Evolutionary conservation across 2,888 invertebrate species (phyloP), one percentile per base, ranked within the genome.

Genomic region (Mesoligia furuncula): DNA sequence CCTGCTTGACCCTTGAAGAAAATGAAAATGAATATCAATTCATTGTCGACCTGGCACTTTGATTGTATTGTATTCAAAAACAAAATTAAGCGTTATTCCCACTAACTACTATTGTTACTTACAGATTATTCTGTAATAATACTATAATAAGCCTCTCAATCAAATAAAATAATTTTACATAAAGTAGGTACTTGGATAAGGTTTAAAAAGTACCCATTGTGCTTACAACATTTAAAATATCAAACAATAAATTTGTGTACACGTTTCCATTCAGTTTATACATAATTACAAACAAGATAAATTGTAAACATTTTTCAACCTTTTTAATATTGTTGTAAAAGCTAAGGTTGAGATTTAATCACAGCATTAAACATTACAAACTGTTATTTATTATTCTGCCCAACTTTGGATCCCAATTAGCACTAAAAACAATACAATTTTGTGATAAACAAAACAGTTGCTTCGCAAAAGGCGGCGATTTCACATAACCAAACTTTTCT

Each of bases 1-100:
- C 97, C 97, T 92, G 93, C 94, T 93, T 94, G 96, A 92, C 93
- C 97, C 97, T 95, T 97, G 90, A 94, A 97, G 97, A 90, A 94
- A 97, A 93, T 85, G 84, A 94, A 94, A 93, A 86, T 87, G 91
- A 93, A 93, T 89, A 71, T 89, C 82, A 88, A 87, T 85, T 80
- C 83, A 86, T 65, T 77, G 72, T 71, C 73, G 54, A 77, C 36
- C 65, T 68, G 57, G 24, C 27, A 65, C 9, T 51, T 48, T 69
- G 6, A 20, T 48, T 57, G 6, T 64, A 51, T n/a, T 59, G 13
- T 7, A 31, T 7, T 69, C 11, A 69, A 62, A 62, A 11, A 51
- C 1, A 69, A 54, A 57, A 45, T 3, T 45, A 31, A 11, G 11
- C 27, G 1, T n/a, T 13, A n/a, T n/a, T 69, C 5, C 3, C 27